Conservation (phyloP, 2,888 invertebrate genomes). For the Poecilobothrus nobilitatus region DNA sequence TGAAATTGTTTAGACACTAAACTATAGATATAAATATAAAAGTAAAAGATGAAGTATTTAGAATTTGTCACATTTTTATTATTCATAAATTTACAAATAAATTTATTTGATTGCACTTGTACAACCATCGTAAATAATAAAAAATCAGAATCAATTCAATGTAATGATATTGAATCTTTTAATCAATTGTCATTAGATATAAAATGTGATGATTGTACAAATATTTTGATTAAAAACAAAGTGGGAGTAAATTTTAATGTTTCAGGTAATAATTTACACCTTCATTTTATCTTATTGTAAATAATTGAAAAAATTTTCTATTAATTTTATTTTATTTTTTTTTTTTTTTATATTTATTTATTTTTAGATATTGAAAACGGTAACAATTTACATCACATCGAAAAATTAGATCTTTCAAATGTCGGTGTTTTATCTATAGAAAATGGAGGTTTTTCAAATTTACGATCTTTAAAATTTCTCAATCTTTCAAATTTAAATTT, state of each 20-base stretch:
- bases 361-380: too few species aligned
- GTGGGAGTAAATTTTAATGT: conserved; percentile 20
- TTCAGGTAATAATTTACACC: conserved; percentile 21
- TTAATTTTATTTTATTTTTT: not conserved
- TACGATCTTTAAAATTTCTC: conserved; percentile 29
- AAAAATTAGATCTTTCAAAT: not conserved
- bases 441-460: conserved; percentile 30
- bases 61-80: too few species aligned
- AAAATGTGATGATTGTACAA: conserved; percentile 23
- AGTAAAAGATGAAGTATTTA: too few species aligned
- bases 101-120: too few species aligned
- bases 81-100: too few species aligned
- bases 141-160: conserved; percentile 16
- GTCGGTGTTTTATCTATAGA: conserved; percentile 27
- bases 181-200: conserved; percentile 18
- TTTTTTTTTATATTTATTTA: too few species aligned
- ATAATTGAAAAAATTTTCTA: not conserved
- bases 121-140: not conserved
- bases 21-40: too few species aligned
- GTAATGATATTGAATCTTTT: conserved; percentile 20
- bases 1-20: too few species aligned
- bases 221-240: conserved; percentile 23
- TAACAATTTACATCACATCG: not conserved
- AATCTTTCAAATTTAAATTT: conserved; percentile 33
- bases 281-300: not conserved